Conservation (phyloP, 2,888 invertebrate genomes). For the Perdita meconis region DNA sequence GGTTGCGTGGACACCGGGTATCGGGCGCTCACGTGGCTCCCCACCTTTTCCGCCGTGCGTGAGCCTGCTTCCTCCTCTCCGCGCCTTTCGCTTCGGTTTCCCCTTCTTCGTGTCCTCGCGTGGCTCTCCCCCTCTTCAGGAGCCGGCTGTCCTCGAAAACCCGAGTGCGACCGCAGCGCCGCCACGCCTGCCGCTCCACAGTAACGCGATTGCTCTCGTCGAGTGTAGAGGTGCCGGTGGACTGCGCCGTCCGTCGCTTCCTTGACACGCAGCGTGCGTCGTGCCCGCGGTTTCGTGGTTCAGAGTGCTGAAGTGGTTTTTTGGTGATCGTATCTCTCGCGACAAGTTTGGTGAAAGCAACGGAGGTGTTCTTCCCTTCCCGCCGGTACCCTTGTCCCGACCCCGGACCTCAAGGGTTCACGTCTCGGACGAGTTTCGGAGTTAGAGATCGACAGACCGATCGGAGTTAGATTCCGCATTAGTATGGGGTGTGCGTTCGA, state of each 20-base stretch:
- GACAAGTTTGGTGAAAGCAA: slow-evolving; percentile 13
- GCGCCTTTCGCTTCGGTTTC: slow-evolving; percentile 48
- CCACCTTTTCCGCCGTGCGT: slow-evolving; percentile 65
- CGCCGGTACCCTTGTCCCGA: neutral
- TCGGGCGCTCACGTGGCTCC: slow-evolving; percentile 79
- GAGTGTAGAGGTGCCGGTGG: slow-evolving; percentile 65
- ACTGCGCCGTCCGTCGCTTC: slow-evolving; percentile 43
- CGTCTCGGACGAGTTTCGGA: slow-evolving; percentile 5
- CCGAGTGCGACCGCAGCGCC: slow-evolving; percentile 76
- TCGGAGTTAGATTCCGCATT: neutral
- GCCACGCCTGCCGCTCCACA: slow-evolving; percentile 78
- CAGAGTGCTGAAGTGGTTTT: slow-evolving; percentile 24
- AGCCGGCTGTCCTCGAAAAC: slow-evolving; percentile 55
- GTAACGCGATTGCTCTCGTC: slow-evolving; percentile 81
- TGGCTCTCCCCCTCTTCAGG: slow-evolving; percentile 44
- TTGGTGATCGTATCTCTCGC: slow-evolving; percentile 15
- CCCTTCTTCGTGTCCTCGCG: slow-evolving; percentile 50
- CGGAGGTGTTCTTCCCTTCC: neutral
- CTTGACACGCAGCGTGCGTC: slow-evolving; percentile 60
- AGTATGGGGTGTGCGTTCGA: neutral
- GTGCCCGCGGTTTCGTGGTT: slow-evolving; percentile 28
- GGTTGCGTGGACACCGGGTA: slow-evolving; percentile 70
- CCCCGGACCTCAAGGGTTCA: neutral
- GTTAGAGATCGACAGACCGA: neutral
- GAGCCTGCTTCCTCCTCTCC: slow-evolving; percentile 62